Percentiles rank a stretch among this genome's conserved stretches.
Conservation (phyloP, 2,797 vertebrate genomes). For the Salmo trutta region DNA sequence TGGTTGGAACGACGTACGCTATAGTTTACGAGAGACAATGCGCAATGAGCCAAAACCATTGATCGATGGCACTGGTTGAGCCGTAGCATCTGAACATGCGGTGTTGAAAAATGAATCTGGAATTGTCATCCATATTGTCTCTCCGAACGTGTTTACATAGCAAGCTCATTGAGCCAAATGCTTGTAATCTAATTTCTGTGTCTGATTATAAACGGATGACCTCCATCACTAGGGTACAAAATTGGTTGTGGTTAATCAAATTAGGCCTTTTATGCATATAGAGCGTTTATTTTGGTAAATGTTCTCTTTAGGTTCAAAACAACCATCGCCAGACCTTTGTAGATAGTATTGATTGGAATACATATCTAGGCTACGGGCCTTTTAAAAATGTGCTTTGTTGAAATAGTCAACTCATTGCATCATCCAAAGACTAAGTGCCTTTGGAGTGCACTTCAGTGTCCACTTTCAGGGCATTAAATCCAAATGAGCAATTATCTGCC, state of each 20-base stretch:
- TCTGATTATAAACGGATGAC: too few relatives aligned
- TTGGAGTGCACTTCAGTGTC: conserved; percentile 12
- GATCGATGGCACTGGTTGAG: not conserved
- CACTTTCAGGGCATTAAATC: conserved; percentile 49
- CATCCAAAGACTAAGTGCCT: conserved; percentile 1
- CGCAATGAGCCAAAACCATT: not conserved
- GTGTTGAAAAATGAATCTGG: conserved; percentile 41
- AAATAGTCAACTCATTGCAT: not conserved
- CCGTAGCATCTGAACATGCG: conserved; percentile 65
- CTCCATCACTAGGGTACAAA: too few relatives aligned
- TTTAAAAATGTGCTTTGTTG: not conserved
- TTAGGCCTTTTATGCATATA: too few relatives aligned
- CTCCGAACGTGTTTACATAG: too few relatives aligned
- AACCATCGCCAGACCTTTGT: too few relatives aligned
- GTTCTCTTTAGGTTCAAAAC: too few relatives aligned
- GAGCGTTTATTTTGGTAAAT: too few relatives aligned
- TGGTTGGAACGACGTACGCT: conserved; percentile 1
- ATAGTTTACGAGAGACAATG: not conserved
- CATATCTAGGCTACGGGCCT: not conserved
- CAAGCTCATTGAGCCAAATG: too few relatives aligned
- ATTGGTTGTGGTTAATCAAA: too few relatives aligned
- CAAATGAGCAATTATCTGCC: not conserved
- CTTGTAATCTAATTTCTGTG: too few relatives aligned
- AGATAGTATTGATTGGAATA: too few relatives aligned
- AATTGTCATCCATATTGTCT: too few relatives aligned